Evolutionary conservation across 1,140 invertebrate genomes (phyloP).

Genomic region (Sitophilus oryzae): DNA sequence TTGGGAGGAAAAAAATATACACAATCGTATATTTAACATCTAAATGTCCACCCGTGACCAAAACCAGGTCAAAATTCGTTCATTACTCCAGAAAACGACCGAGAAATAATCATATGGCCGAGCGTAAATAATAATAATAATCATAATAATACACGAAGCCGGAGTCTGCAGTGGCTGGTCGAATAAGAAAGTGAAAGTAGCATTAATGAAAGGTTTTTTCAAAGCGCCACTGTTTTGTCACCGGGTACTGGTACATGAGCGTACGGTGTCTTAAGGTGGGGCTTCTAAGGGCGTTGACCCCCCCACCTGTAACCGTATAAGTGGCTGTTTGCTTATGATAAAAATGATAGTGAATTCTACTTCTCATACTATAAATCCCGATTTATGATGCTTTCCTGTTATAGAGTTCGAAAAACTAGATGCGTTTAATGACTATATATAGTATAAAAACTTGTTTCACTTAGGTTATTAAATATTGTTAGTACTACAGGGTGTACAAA

Average conservation of each 20-base stretch:
- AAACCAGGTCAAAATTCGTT: no score
- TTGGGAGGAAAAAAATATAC: no score
- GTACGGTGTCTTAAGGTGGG: constrained; percentile 15
- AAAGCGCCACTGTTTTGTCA: constrained; percentile 20
- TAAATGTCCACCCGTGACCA: no score
- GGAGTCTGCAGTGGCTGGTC: not conserved
- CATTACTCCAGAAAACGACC: no score
- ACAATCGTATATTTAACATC: no score
- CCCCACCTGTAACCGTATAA: constrained; percentile 12
- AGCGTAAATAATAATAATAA: constrained; percentile 1
- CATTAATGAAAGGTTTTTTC: constrained; percentile 22
- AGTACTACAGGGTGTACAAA: no score
- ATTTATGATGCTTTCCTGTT: not conserved
- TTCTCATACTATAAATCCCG: not conserved
- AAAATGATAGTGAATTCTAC: constrained; percentile 4
- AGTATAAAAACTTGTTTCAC: no score
- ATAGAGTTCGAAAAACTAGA: not conserved
- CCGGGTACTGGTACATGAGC: constrained; percentile 19
- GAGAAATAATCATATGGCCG: no score
- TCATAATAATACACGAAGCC: constrained; percentile 2
- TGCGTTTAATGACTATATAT: no score
- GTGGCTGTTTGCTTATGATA: constrained; percentile 12
- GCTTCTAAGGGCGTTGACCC: constrained; percentile 13
- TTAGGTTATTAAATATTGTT: no score
- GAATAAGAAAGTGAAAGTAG: constrained; percentile 21